Percentiles rank a stretch among this genome's conserved stretches.
Conservation (phyloP, 1,140 invertebrate genomes). For the Drosophila hydei region DNA sequence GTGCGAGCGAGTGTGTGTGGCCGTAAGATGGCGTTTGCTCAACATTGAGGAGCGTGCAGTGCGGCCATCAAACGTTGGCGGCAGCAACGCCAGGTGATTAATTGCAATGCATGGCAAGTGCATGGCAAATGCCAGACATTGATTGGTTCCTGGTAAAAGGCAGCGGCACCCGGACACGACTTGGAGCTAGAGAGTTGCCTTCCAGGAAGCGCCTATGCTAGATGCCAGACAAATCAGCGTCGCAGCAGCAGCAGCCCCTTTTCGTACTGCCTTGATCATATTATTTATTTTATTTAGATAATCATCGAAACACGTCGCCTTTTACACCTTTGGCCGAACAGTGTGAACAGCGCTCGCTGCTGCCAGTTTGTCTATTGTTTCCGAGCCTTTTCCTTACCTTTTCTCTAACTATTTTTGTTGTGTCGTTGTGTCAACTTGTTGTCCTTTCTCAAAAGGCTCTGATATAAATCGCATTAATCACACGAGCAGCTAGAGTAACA, state of each 20-base stretch:
- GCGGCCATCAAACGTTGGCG: conserved; percentile 60
- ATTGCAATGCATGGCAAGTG: conserved; percentile 57
- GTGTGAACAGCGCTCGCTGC: background rate
- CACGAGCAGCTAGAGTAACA: conserved; percentile 34
- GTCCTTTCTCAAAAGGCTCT: conserved; percentile 44
- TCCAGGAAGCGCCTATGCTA: conserved; percentile 42
- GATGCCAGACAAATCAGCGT: conserved; percentile 69
- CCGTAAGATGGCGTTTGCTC: conserved; percentile 36
- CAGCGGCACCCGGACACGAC: conserved; percentile 53
- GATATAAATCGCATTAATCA: conserved; percentile 81
- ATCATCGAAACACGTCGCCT: conserved; percentile 59
- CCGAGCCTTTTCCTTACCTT: background rate
- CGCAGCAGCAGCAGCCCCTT: conserved; percentile 13
- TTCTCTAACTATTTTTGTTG: conserved; percentile 15
- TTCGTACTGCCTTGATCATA: background rate
- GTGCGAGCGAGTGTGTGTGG: conserved; percentile 19
- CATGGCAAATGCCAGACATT: conserved; percentile 60
- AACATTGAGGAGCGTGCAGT: conserved; percentile 50
- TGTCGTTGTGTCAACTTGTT: conserved; percentile 53
- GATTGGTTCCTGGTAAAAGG: conserved; percentile 74
- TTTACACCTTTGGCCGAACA: conserved; percentile 58
- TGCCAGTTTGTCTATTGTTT: conserved; percentile 31
- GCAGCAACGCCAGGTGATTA: conserved; percentile 71
- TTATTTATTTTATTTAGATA: background rate
- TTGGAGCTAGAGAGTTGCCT: conserved; percentile 10